A percentile compares a stretch with the other conserved stretches of the same genome.
Evolutionary conservation across 2,113 vertebrate genomes (phyloP).

Genomic region (Plecturocebus donacophilus): DNA sequence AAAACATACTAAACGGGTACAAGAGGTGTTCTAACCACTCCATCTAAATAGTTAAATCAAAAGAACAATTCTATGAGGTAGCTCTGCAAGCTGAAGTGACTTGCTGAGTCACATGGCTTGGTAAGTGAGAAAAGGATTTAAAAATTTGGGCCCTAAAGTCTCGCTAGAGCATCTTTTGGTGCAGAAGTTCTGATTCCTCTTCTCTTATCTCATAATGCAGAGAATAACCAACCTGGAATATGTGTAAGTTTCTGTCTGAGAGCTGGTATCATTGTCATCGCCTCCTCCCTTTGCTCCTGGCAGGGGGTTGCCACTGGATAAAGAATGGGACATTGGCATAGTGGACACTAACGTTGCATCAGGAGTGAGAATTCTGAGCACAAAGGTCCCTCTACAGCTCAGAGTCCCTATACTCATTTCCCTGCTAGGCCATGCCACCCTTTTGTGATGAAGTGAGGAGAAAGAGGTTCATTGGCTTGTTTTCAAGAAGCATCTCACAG

Average conservation of each 20-base stretch:
- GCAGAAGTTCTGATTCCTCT: background rate
- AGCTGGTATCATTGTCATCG: fast-evolving
- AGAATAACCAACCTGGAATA: no score
- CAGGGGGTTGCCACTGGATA: fast-evolving
- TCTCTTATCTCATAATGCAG: background rate
- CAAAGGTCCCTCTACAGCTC: no score
- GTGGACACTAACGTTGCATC: fast-evolving
- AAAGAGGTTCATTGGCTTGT: background rate
- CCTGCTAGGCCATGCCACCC: background rate
- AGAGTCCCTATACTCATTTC: background rate
- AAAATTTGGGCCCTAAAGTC: fast-evolving
- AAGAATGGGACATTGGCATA: fast-evolving
- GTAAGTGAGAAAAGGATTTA: background rate
- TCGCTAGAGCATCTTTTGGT: fast-evolving
- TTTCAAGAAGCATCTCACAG: background rate
- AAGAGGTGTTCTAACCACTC: fast-evolving
- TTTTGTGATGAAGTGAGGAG: background rate
- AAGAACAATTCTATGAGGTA: background rate
- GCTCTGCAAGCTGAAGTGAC: background rate
- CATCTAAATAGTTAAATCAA: background rate
- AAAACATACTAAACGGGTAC: fast-evolving
- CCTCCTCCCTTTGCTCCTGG: background rate
- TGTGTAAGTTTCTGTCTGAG: fast-evolving
- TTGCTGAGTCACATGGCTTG: no score
- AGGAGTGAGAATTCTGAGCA: fast-evolving